These are phyloP conservation scores for Exaiptasia diaphana DNA, from an alignment of 64 coral and sea anemone species.

Conservation along the genomic window DNA sequence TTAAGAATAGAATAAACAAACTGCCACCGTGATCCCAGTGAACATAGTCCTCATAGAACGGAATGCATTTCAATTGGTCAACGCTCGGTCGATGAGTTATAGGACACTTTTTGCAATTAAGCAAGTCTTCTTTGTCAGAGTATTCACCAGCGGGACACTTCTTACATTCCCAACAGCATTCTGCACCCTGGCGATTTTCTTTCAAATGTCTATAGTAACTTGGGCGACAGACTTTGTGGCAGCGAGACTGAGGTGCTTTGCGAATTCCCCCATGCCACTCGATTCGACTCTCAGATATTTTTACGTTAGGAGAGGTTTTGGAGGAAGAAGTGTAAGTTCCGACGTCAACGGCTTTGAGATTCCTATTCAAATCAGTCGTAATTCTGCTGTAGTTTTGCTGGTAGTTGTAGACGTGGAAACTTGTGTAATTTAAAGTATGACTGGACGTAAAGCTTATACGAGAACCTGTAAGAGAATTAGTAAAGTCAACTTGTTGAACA, in stretches of 20 bases:
- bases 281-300: conserved; percentile 14
- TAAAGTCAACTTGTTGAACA: conserved; percentile 56
- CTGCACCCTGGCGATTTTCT: background rate
- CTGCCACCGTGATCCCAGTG: conserved; percentile 83
- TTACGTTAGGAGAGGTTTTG: conserved; percentile 9
- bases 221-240: conserved; percentile 50
- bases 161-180: conserved; percentile 89
- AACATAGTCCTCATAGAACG: conserved; percentile 77
- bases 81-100: conserved; percentile 37
- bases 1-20: conserved; percentile 78
- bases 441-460: conserved; percentile 50
- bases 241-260: conserved; percentile 50
- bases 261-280: conserved; percentile 52
- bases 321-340: conserved; percentile 58
- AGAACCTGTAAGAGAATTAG: conserved; percentile 45
- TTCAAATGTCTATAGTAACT: conserved; percentile 44
- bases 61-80: conserved; percentile 60
- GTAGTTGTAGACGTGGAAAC: conserved; percentile 60
- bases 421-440: conserved; percentile 37
- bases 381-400: conserved; percentile 46
- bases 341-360: conserved; percentile 46
- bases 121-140: conserved; percentile 45
- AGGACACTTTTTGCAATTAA: conserved; percentile 52
- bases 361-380: conserved; percentile 16
- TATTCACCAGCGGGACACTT: conserved; percentile 44